phyloP scores from a whole-genome alignment of 2,888 invertebrate genomes.

The Acrobasis repandana region DNA sequence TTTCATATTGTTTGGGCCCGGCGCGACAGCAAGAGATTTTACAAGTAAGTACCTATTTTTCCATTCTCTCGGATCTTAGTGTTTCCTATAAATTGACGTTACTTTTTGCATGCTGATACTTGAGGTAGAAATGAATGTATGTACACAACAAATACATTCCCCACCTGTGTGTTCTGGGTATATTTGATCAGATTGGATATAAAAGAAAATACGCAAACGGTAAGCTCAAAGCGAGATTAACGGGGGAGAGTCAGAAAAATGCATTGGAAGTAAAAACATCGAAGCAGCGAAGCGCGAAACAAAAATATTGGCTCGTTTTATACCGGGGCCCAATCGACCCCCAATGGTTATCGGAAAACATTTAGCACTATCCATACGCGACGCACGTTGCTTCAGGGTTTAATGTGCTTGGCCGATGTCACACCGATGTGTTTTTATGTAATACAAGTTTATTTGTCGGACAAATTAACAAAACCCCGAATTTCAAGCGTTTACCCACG shows the following conservation, averaged over 20 bases:
- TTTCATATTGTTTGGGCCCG: too few relatives aligned
- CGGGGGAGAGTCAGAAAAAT: background rate
- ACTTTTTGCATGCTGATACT: too few relatives aligned
- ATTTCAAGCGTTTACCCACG: too few relatives aligned
- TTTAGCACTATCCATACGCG: conserved; percentile 54
- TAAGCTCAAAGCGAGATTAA: background rate
- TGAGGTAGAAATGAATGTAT: too few relatives aligned
- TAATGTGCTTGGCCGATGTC: conserved; percentile 42
- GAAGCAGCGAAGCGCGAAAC: background rate
- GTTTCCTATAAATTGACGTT: too few relatives aligned
- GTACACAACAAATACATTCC: too few relatives aligned
- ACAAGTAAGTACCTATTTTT: too few relatives aligned
- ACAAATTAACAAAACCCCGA: too few relatives aligned
- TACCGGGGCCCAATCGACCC: conserved; percentile 25
- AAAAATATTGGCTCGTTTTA: conserved; percentile 17
- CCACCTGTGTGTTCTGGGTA: too few relatives aligned
- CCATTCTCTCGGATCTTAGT: too few relatives aligned
- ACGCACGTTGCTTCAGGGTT: conserved; percentile 44
- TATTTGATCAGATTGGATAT: too few relatives aligned
- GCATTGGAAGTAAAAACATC: background rate
- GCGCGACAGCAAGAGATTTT: too few relatives aligned
- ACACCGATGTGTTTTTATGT: conserved; percentile 34
- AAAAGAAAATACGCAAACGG: background rate
- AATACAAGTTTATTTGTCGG: background rate
- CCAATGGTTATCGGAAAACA: conserved; percentile 57